Base-by-base conservation (phyloP, 2,797 vertebrate species). In the Brachyrhaphis roseni region DNA sequence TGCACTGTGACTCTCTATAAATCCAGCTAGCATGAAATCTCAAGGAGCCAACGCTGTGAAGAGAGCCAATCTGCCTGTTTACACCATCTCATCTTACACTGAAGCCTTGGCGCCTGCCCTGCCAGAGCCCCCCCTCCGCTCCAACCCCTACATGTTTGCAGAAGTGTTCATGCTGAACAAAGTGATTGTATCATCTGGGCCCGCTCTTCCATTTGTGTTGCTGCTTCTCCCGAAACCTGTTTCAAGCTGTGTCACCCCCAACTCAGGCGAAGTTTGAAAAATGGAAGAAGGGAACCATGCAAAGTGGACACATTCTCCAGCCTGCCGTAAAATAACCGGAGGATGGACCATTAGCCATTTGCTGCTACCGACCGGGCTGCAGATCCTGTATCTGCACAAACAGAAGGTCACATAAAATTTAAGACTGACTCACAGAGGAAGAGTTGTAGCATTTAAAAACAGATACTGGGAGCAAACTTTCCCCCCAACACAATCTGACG, bases 231-330 rank as follows among this genome's bases (percentile, higher is more conserved):
- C 71, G 84, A 89, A 91, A 90, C 88, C 86, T 80, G 84, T 92
- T 93, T 94, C 93, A 92, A 94, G 89, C 91, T 89, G 90, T 90
- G 92, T 93, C 92, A 87, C 88, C 87, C 89, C 79, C 87, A 85
- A 91, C 93, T 84, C 91, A 85, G 88, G 84, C 85, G 79, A 93
- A 92, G 89, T 93, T 94, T 93, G 93, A 94, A 87, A 92, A 92
- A 92, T 92, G 92, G 93, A 82, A 90, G 91, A 92, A 92, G 91
- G 92, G 91, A 94, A 92, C 92, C 93, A 94, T 94, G 93, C 92
- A 93, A 94, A 94, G 93, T 94, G 92, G 93, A 93, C 92, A 92
- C 84, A 91, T 93, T 94, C 92, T 94, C 93, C 93, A 94, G 90
- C 91, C 93, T 93, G 92, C 93, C 93, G 93, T 94, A 95, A 94